phyloP scores from a whole-genome alignment of 2,888 invertebrate genomes.

The Oscheius sp. region DNA sequence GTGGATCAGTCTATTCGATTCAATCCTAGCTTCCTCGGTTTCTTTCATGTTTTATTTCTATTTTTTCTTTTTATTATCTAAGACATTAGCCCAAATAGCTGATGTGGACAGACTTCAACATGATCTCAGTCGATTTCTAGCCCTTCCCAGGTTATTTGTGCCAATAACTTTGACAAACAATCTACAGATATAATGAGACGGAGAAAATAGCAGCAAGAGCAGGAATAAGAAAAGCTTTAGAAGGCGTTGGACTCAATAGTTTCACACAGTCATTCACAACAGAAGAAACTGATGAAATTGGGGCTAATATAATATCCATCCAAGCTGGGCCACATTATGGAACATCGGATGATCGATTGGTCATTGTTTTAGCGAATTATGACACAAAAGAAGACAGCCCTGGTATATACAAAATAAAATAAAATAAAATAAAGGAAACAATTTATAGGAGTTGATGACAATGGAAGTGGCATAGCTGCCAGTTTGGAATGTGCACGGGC shows the following conservation, averaged over 20 bases:
- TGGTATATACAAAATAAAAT: constrained; percentile 31
- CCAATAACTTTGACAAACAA: not conserved
- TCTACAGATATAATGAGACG: constrained; percentile 48
- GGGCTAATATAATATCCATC: constrained; percentile 55
- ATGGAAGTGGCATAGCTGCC: constrained; percentile 57
- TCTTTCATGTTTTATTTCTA: not conserved
- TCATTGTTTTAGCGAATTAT: constrained; percentile 55
- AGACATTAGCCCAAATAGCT: constrained; percentile 38
- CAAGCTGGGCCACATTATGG: constrained; percentile 52
- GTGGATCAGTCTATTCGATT: not conserved
- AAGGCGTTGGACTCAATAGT: constrained; percentile 47
- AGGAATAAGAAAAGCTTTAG: constrained; percentile 47
- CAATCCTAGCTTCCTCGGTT: not conserved
- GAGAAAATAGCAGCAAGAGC: constrained; percentile 46
- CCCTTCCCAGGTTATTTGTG: constrained; percentile 46
- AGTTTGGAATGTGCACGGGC: constrained; percentile 49
- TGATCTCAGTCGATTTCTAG: constrained; percentile 52
- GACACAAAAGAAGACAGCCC: constrained; percentile 50
- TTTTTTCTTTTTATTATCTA: not conserved
- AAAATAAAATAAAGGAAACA: not conserved
- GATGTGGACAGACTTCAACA: constrained; percentile 54
- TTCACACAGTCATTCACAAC: constrained; percentile 55
- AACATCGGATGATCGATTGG: constrained; percentile 46
- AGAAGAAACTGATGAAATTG: constrained; percentile 54
- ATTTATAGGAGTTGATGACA: constrained; percentile 55